A percentile compares a stretch with the other conserved stretches of the same genome.
phyloP scores from a whole-genome alignment of 2,888 invertebrate species.

The Drosophila neonasuta region DNA sequence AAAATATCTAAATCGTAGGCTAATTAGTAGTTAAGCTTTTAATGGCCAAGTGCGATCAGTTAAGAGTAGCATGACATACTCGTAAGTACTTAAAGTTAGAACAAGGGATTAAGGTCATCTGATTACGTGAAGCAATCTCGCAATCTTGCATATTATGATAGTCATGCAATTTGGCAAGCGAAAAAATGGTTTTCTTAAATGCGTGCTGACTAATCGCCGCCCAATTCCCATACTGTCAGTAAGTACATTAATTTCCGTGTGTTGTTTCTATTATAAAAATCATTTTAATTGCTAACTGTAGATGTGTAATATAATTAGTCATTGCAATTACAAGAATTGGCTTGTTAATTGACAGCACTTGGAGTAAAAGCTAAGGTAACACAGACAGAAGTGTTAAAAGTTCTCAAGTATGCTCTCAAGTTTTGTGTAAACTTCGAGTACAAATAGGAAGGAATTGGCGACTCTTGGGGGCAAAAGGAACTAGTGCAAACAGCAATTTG shows the following conservation, averaged over 20 bases:
- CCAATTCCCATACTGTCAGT: background rate
- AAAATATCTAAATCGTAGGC: background rate
- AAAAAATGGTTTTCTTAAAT: background rate
- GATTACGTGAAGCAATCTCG: background rate
- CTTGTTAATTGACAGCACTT: background rate
- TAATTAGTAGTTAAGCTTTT: background rate
- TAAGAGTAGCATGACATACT: background rate
- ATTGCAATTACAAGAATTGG: background rate
- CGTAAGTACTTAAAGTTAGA: background rate
- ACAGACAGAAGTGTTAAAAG: background rate
- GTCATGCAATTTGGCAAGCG: background rate
- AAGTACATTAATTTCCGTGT: background rate
- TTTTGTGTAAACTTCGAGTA: constrained; percentile 10
- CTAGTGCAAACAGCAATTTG: constrained; percentile 34
- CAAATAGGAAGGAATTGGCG: constrained; percentile 20
- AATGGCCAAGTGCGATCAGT: background rate
- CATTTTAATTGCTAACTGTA: background rate
- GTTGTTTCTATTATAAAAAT: background rate
- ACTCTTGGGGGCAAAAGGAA: constrained; percentile 2
- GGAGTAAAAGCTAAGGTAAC: background rate
- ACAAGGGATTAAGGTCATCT: background rate
- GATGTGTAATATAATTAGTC: background rate
- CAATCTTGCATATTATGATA: background rate
- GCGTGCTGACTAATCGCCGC: background rate
- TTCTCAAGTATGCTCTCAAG: background rate